These are phyloP conservation scores for Tetrax tetrax DNA, from an alignment of 2,113 vertebrate genomes.

Conservation along the genomic window DNA sequence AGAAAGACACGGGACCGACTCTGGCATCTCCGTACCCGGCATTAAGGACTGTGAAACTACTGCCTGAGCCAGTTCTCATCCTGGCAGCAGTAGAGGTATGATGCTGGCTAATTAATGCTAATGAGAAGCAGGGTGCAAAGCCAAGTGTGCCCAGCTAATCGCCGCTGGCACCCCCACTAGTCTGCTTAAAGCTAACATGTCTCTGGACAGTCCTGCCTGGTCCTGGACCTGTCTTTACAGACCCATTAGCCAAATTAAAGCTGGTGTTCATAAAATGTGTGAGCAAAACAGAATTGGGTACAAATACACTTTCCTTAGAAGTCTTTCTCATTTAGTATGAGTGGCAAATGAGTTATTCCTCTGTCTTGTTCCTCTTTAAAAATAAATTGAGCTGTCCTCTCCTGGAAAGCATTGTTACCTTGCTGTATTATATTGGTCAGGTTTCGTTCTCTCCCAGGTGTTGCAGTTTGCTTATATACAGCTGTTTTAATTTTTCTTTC, in stretches of 20 bases:
- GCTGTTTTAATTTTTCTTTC: neutral
- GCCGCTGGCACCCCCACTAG: neutral
- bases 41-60: neutral
- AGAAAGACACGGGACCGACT: neutral
- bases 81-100: constrained; percentile 46
- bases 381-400: neutral
- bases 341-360: neutral
- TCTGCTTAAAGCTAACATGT: neutral
- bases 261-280: neutral
- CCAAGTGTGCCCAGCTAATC: neutral
- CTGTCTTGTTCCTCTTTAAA: neutral
- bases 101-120: constrained; percentile 24
- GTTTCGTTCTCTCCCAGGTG: neutral
- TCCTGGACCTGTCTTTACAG: neutral
- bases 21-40: neutral
- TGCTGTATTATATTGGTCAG: neutral
- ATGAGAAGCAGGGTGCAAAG: constrained; percentile 42
- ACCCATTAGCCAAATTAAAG: neutral
- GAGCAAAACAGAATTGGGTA: neutral
- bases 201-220: neutral
- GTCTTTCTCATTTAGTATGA: rapidly evolving
- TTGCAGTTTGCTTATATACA: neutral
- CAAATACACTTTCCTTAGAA: neutral
- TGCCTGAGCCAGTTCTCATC: neutral
- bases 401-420: neutral